Evolutionary conservation across 2,888 invertebrate genomes (phyloP).

Genomic region (Ashinkailepas kermadecensis): DNA sequence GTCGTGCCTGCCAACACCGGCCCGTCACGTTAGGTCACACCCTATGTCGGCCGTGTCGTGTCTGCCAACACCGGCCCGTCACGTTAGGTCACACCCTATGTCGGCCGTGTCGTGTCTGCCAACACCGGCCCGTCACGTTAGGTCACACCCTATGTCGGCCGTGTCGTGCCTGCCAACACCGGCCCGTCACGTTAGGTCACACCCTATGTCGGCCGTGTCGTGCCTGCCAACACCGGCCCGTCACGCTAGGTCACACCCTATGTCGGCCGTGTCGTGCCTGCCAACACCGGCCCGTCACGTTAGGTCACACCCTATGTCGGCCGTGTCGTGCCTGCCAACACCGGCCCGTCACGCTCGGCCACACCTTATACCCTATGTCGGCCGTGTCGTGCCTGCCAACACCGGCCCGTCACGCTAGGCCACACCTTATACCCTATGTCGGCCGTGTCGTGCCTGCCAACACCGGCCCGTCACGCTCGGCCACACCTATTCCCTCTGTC

Average conservation of each 20-base stretch:
- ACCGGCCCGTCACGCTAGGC: no score
- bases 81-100: not conserved
- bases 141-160: not conserved
- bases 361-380: not conserved
- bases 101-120: conserved; percentile 54
- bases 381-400: conserved; percentile 54
- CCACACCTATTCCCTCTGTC: no score
- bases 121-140: no score
- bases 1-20: conserved; percentile 54
- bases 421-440: not conserved
- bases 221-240: conserved; percentile 48
- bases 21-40: not conserved
- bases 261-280: conserved; percentile 54
- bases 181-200: not conserved
- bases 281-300: no score
- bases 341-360: not conserved
- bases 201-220: conserved; percentile 42
- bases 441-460: conserved; percentile 54
- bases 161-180: conserved; percentile 54
- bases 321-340: conserved; percentile 54
- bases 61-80: conserved; percentile 44
- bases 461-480: no score
- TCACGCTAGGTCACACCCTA: not conserved
- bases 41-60: conserved; percentile 47
- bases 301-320: not conserved